These are phyloP conservation scores for Syncerus caffer DNA, from an alignment of 2,797 vertebrate genomes.

Conservation along the genomic window DNA sequence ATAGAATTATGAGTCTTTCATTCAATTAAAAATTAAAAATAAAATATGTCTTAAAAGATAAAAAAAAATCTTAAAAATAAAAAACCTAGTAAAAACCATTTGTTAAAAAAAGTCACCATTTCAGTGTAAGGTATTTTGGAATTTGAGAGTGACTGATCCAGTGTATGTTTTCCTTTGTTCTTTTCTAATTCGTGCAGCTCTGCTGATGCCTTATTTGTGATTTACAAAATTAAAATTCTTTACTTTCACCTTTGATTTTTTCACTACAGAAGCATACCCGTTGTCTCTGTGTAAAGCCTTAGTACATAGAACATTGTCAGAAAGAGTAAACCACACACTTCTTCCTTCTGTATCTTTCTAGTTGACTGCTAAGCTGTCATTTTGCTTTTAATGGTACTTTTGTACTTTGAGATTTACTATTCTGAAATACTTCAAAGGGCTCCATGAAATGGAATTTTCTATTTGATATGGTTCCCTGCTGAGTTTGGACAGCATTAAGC, in stretches of 20 bases:
- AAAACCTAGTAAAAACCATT: not conserved
- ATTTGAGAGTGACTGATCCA: not conserved
- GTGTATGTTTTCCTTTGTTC: not conserved
- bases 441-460: not conserved
- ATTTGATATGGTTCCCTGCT: not conserved
- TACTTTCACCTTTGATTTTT: not conserved
- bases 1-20: not conserved
- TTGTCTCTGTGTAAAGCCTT: not conserved
- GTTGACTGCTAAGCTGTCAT: not conserved
- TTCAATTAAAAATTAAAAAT: not conserved
- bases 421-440: conserved; percentile 28
- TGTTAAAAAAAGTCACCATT: not conserved
- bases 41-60: not conserved
- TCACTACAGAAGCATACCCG: not conserved
- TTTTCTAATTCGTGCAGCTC: not conserved
- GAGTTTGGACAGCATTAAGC: not conserved
- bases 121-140: not conserved
- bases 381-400: not conserved
- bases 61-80: not conserved
- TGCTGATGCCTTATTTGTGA: not conserved
- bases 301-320: not conserved
- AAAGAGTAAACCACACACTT: not conserved
- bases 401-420: not conserved
- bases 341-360: not conserved
- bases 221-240: conserved; percentile 30